Evolutionary conservation across 2,888 invertebrate genomes (phyloP), one percentile per base, ranked within the genome.

Genomic region (Andrena bicolor): DNA sequence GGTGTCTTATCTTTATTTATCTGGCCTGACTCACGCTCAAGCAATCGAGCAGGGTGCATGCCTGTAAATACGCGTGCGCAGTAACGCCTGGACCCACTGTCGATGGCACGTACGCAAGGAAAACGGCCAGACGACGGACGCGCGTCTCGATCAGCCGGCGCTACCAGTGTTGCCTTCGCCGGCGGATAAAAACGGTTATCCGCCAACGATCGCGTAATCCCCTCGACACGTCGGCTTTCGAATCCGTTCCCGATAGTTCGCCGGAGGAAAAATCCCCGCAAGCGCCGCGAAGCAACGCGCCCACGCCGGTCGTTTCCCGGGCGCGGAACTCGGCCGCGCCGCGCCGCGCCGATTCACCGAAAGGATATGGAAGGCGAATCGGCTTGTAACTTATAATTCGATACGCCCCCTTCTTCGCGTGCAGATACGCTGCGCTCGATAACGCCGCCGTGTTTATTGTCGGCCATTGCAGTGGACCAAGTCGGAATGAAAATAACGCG

Each of bases 1-100:
- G n/a, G 58, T 63, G 60, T 48, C 86, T 86, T 86, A 86, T 86
- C 86, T 80, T 86, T 83, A 83, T 86, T 86, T 86, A 86, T 86
- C 83, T 80, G 69, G 69, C 48, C 66, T 66, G 73, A 73, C 72
- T 80, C 80, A 88, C 76, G 60, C 35, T 41, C 20, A 41, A 20
- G 60, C 16, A 35, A 51, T 56, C 73, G 66, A 65, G 80, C 80
- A 20, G 35, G 35, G 20, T n/a, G 13, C 23, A 41, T 72, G 71
- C 79, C 72, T 76, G 76, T 69, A 51, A 70, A 73, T 41, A 70
- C 71, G 53, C 23, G 60, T 74, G 26, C 41, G 65, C 88, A 68
- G 76, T 76, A 73, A 65, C 35, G 76, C 83, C 80, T 32, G 64
- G 83, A 79, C 80, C 80, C 82, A n/a, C 85, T 78, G 61, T 72